Evolutionary conservation across 2,888 invertebrate species (phyloP).

Genomic region (Seira sanloemensis): DNA sequence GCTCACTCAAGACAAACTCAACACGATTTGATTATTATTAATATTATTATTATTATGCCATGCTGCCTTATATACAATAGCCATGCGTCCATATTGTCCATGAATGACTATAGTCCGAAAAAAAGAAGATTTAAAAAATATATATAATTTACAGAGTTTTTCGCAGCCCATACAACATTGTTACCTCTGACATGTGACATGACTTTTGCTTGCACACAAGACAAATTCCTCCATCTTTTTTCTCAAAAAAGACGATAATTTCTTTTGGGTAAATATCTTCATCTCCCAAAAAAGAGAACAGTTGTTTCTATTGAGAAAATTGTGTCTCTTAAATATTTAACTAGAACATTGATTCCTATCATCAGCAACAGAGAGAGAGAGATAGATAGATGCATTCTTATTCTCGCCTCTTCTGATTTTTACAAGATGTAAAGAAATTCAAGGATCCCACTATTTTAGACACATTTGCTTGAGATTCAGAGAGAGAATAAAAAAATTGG

Average conservation of each 20-base stretch:
- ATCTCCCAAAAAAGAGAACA: background rate
- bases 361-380: background rate
- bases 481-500: constrained; percentile 34
- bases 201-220: constrained; percentile 2
- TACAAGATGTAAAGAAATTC: background rate
- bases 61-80: constrained; percentile 28
- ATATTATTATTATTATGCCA: constrained; percentile 21
- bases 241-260: background rate
- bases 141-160: background rate
- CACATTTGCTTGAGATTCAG: too few species aligned
- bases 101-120: too few species aligned
- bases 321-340: background rate
- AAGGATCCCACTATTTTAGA: constrained; percentile 54
- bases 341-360: background rate
- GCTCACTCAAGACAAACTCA: constrained; percentile 18
- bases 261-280: background rate
- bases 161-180: background rate
- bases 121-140: too few species aligned
- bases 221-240: constrained; percentile 3
- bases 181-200: background rate
- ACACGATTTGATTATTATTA: constrained; percentile 56
- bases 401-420: constrained; percentile 3
- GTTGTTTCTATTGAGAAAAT: background rate
- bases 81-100: constrained; percentile 20
- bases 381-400: too few species aligned